Conservation (phyloP, 2,888 invertebrate genomes). For the Acleris emargana region DNA sequence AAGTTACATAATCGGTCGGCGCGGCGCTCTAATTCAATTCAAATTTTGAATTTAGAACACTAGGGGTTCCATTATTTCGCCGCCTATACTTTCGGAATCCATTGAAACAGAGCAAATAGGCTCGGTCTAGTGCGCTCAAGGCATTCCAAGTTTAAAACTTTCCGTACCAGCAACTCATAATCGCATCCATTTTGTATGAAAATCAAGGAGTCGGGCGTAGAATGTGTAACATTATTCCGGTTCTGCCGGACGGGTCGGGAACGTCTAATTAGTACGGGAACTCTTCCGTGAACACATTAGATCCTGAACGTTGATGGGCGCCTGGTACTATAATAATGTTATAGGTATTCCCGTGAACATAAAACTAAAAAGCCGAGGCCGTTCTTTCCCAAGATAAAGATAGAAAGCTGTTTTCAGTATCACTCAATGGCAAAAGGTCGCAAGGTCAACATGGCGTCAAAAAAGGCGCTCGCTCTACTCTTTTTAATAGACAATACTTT, state of each 20-base stretch:
- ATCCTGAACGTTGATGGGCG: conserved; percentile 21
- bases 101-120: conserved; percentile 28
- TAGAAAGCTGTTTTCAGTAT: too few species aligned
- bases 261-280: conserved; percentile 43
- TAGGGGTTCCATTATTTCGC: conserved; percentile 11
- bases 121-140: conserved; percentile 31
- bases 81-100: conserved; percentile 25
- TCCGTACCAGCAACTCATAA: too few species aligned
- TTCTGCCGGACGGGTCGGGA: conserved; percentile 21
- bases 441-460: too few species aligned
- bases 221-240: conserved; percentile 21
- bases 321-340: conserved; percentile 19
- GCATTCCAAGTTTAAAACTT: conserved; percentile 13
- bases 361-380: neutral
- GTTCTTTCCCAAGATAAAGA: too few species aligned
- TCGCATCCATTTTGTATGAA: too few species aligned
- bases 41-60: conserved; percentile 19
- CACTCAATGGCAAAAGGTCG: too few species aligned
- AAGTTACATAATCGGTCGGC: neutral
- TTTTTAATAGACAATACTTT: too few species aligned
- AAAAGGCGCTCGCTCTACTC: too few species aligned
- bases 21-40: conserved; percentile 10
- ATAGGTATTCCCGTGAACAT: conserved; percentile 13
- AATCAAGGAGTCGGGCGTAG: neutral
- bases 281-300: conserved; percentile 43